phyloP scores from a whole-genome alignment of 2,797 vertebrate species.

The Acridotheres tristis region DNA sequence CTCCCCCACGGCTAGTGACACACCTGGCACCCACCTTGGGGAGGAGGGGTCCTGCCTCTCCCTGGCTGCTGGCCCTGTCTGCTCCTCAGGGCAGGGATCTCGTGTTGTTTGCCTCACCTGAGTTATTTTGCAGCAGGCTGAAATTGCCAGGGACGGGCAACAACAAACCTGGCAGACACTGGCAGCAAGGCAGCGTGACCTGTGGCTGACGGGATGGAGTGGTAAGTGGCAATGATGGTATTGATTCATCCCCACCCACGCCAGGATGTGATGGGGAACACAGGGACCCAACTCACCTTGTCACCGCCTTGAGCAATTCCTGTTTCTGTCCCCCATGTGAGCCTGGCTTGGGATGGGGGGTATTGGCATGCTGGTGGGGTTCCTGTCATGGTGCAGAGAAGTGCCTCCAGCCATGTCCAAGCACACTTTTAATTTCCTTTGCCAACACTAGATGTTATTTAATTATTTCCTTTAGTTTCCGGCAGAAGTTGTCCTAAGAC shows the following conservation, averaged over 20 bases:
- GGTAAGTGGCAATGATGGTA: background rate
- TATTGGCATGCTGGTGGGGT: background rate
- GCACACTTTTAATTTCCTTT: background rate
- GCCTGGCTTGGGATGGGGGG: background rate
- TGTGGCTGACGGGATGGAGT: background rate
- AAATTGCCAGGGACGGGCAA: background rate
- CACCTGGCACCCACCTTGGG: background rate
- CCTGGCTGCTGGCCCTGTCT: background rate
- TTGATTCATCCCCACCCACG: slow-evolving; percentile 33
- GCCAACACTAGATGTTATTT: background rate
- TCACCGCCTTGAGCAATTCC: background rate
- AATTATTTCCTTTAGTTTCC: background rate
- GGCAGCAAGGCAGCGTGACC: background rate
- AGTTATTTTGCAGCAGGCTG: slow-evolving; percentile 19
- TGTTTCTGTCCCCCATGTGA: accelerated
- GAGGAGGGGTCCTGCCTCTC: slow-evolving; percentile 11
- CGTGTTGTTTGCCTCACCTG: background rate
- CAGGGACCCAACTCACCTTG: background rate
- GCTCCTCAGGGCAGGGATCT: slow-evolving; percentile 9
- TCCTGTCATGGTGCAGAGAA: background rate
- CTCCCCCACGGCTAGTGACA: background rate
- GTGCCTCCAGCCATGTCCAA: background rate
- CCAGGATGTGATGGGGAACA: slow-evolving; percentile 54
- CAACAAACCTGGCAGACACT: background rate
- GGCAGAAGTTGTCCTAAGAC: background rate